Evolutionary conservation across 2,113 vertebrate species (phyloP).

Genomic region (Ctenomys sociabilis): DNA sequence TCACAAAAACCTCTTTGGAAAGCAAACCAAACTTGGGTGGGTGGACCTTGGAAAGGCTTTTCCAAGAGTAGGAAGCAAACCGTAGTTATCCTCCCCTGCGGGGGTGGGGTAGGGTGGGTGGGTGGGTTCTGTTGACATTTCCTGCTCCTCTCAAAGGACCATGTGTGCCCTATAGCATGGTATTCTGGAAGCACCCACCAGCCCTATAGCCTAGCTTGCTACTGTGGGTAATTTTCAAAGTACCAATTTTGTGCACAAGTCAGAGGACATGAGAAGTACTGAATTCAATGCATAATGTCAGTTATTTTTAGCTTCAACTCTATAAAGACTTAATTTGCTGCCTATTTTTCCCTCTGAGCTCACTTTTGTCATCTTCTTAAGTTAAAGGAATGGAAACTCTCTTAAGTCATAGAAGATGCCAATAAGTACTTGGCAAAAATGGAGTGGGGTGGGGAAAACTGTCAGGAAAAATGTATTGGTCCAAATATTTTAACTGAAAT

Average conservation of each 20-base stretch:
- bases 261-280: not conserved
- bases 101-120: no score
- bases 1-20: constrained; percentile 41
- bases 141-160: not conserved
- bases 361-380: not conserved
- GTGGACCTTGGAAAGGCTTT: constrained; percentile 62
- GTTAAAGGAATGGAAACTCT: not conserved
- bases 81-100: constrained; percentile 17
- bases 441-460: not conserved
- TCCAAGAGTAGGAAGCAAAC: constrained; percentile 66
- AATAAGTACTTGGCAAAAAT: not conserved
- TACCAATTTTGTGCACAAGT: not conserved
- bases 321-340: not conserved
- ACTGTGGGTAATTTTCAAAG: not conserved
- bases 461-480: not conserved
- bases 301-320: not conserved
- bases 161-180: not conserved
- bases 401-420: not conserved
- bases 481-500: not conserved
- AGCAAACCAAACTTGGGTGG: constrained; percentile 71
- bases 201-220: fast-evolving
- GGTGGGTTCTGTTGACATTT: constrained; percentile 34
- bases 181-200: not conserved
- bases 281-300: fast-evolving
- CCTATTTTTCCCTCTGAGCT: not conserved